phyloP scores from a whole-genome alignment of 2,888 invertebrate species.

The Parasteatoda lunata region DNA sequence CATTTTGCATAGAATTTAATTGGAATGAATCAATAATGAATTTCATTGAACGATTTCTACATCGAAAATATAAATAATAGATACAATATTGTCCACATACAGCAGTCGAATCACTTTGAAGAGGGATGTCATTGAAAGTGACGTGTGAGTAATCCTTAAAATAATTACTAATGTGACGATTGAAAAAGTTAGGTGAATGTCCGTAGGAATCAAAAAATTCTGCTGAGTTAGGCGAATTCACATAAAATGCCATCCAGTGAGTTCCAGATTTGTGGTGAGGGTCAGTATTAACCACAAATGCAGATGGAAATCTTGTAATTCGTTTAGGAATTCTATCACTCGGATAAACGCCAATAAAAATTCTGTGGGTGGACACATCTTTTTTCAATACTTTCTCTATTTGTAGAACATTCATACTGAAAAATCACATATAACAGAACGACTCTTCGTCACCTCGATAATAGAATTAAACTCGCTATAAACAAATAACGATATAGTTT shows the following conservation, averaged over 20 bases:
- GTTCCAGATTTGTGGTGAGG: neutral
- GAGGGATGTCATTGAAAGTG: neutral
- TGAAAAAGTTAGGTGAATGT: neutral
- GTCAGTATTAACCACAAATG: neutral
- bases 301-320: neutral
- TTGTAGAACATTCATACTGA: neutral
- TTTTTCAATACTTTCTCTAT: neutral
- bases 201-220: neutral
- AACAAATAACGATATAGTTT: neutral
- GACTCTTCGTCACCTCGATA: neutral
- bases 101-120: neutral
- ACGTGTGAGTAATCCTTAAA: neutral
- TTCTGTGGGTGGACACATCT: neutral
- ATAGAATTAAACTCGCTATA: neutral
- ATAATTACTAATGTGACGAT: neutral
- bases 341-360: neutral
- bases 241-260: neutral
- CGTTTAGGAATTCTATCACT: neutral
- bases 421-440: neutral
- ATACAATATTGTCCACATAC: neutral
- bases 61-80: neutral
- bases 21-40: neutral
- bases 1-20: neutral
- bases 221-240: neutral
- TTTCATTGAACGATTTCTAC: neutral